Conservation (phyloP, 2,888 invertebrate genomes). For the Agapetus fuscipes region DNA sequence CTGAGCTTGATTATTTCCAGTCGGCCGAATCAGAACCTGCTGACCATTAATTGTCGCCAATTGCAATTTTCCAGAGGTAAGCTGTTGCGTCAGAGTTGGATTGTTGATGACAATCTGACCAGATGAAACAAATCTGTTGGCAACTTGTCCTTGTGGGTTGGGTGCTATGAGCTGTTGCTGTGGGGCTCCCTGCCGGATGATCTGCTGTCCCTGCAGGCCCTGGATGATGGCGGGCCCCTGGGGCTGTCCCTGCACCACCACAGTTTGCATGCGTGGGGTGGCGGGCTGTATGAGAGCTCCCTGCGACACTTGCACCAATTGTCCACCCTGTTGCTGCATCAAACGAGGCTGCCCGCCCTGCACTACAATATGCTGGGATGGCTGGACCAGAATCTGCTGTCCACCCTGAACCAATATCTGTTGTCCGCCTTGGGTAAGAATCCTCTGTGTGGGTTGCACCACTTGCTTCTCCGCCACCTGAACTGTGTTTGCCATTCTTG, state of each 20-base stretch:
- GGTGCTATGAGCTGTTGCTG: slow-evolving; percentile 25
- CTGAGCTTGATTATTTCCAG: slow-evolving; percentile 70
- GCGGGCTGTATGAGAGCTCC: slow-evolving; percentile 21
- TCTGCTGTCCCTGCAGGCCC: slow-evolving; percentile 23
- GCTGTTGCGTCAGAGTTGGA: slow-evolving; percentile 66
- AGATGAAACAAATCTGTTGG: slow-evolving; percentile 30
- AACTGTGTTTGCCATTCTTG: slow-evolving; percentile 18
- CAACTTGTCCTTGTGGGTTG: slow-evolving; percentile 26
- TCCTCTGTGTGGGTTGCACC: slow-evolving; percentile 26
- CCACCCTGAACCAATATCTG: slow-evolving; percentile 30
- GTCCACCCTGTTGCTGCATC: slow-evolving; percentile 21
- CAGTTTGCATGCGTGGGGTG: slow-evolving; percentile 25
- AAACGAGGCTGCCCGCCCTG: slow-evolving; percentile 23
- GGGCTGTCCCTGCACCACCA: slow-evolving; percentile 25
- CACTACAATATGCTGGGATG: slow-evolving; percentile 27
- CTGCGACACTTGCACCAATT: slow-evolving; percentile 22
- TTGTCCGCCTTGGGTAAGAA: slow-evolving; percentile 22
- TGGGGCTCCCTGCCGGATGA: slow-evolving; percentile 26
- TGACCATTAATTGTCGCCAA: slow-evolving; percentile 78
- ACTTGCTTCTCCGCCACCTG: slow-evolving; percentile 25
- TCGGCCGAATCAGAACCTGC: slow-evolving; percentile 70
- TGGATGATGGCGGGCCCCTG: slow-evolving; percentile 24
- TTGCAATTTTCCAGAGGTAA: slow-evolving; percentile 74
- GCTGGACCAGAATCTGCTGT: slow-evolving; percentile 34
- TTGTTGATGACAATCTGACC: slow-evolving; percentile 70